Percentiles rank a stretch among this genome's conserved stretches.
Evolutionary conservation across 2,888 invertebrate genomes (phyloP).

Genomic region (Cheilosia impressa): DNA sequence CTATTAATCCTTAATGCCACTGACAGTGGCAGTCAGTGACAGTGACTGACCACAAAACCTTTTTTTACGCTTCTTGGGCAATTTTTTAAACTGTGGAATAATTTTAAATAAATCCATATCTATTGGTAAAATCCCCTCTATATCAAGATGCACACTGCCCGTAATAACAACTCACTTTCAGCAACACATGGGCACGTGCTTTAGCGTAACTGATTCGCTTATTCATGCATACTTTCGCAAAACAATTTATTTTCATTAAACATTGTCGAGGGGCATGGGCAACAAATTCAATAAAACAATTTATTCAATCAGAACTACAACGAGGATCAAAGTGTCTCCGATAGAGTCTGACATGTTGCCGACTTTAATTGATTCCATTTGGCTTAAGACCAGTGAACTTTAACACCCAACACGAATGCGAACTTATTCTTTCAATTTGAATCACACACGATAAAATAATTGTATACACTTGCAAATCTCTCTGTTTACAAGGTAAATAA

Average conservation of each 20-base stretch:
- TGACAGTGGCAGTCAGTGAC: not conserved
- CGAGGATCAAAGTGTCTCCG: slow-evolving; percentile 40
- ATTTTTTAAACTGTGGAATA: not conserved
- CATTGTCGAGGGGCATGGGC: slow-evolving; percentile 7
- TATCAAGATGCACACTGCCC: not conserved
- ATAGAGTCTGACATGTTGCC: not conserved
- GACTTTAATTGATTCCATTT: slow-evolving; percentile 32
- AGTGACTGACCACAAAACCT: too few species aligned
- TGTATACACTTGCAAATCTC: too few species aligned
- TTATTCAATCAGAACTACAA: slow-evolving; percentile 54
- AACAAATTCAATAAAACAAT: slow-evolving; percentile 58
- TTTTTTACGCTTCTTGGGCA: not conserved
- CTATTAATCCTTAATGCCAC: not conserved
- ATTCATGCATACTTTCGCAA: slow-evolving; percentile 3
- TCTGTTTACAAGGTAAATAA: too few species aligned
- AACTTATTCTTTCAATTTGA: not conserved
- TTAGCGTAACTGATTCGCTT: slow-evolving; percentile 18
- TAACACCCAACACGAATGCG: not conserved
- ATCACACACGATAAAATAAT: not conserved
- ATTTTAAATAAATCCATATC: not conserved
- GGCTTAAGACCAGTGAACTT: slow-evolving; percentile 32
- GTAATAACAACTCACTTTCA: not conserved
- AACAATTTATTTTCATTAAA: slow-evolving; percentile 40
- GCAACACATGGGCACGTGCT: slow-evolving; percentile 27
- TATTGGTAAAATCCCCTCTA: not conserved